Evolutionary conservation across 2,113 vertebrate genomes (phyloP), one percentile per base, ranked within the genome.

Genomic region (Sinocyclocheilus anophthalmus): DNA sequence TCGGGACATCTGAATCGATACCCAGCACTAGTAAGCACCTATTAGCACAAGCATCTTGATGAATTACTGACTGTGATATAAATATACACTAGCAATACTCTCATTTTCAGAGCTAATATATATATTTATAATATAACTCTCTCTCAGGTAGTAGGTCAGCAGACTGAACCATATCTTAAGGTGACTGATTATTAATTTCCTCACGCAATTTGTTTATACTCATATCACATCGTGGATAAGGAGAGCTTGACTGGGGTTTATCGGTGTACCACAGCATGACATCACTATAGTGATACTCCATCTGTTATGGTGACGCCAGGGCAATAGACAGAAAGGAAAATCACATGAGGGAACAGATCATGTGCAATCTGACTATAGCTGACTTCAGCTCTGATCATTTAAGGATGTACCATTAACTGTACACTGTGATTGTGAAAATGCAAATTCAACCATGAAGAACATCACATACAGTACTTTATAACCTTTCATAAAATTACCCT

Each of bases 51-150:
- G 7, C 24, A 67, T 67, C 26, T 30, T 5, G 2, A 65, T 30
- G 39, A 39, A 39, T 5, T 39, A 7, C 39, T 39, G 39, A 39
- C 39, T 39, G 6, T 39, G 39, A 70, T 42, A 3, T 70, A 70
- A 20, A 33, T 72, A 70, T 37, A 69, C 33, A 16, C 65, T 33
- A 53, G 69, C n/a, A 73, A 33, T 50, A 12, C 67, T 42, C 12
- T 75, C 50, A 55, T 84, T 39, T 24, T 73, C 2, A 75, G 39
- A 83, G 69, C 33, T 63, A n/a, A 59, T 75, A 63, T 42, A 30
- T 30, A 30, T 30, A 26, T 26, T 26, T 26, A 30, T 7, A 73
- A 26, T 42, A 9, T 8, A 61, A 30, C 20, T 18, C 3, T n/a
- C 2, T 57, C 33, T 75, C 53, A 24, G 24, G 24, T 14, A 75